Percentiles rank a stretch among this genome's conserved stretches.
phyloP scores from a whole-genome alignment of 1,140 invertebrate genomes.

The Holotrichia oblita region DNA sequence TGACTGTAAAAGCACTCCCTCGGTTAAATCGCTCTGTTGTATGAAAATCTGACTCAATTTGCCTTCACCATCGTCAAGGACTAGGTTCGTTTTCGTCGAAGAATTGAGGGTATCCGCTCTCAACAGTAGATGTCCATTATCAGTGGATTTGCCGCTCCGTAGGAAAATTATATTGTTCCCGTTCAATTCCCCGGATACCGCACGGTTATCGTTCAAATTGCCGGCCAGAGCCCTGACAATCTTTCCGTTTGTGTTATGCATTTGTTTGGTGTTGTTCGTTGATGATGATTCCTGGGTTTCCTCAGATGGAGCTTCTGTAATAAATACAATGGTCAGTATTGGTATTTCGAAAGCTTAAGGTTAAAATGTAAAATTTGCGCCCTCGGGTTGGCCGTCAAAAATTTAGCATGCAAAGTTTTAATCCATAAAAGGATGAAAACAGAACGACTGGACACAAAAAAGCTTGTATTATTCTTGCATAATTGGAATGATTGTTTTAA shows the following conservation, averaged over 20 bases:
- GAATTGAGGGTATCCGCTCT: conserved; percentile 51
- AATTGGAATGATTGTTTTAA: neutral
- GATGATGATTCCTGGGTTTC: conserved; percentile 12
- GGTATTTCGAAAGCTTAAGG: no score
- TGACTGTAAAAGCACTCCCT: conserved; percentile 57
- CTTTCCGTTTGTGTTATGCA: conserved; percentile 49
- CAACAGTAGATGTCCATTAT: conserved; percentile 56
- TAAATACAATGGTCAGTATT: neutral
- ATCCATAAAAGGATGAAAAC: no score
- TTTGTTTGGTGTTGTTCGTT: conserved; percentile 40
- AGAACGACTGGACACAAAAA: no score
- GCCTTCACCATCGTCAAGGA: conserved; percentile 41
- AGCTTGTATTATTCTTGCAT: neutral
- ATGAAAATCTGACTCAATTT: conserved; percentile 54
- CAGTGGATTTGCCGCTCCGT: conserved; percentile 54
- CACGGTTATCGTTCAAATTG: conserved; percentile 25
- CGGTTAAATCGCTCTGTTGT: conserved; percentile 56
- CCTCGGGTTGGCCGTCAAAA: no score
- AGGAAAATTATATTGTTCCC: conserved; percentile 58
- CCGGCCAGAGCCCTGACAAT: conserved; percentile 21
- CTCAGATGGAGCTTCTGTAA: conserved; percentile 43
- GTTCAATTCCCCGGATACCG: conserved; percentile 50
- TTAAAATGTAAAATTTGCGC: no score
- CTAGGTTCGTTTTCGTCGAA: conserved; percentile 43
- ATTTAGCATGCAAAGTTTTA: no score